Evolutionary conservation across 2,888 invertebrate genomes (phyloP), one percentile per base, ranked within the genome.

Genomic region (Chesias legatella): DNA sequence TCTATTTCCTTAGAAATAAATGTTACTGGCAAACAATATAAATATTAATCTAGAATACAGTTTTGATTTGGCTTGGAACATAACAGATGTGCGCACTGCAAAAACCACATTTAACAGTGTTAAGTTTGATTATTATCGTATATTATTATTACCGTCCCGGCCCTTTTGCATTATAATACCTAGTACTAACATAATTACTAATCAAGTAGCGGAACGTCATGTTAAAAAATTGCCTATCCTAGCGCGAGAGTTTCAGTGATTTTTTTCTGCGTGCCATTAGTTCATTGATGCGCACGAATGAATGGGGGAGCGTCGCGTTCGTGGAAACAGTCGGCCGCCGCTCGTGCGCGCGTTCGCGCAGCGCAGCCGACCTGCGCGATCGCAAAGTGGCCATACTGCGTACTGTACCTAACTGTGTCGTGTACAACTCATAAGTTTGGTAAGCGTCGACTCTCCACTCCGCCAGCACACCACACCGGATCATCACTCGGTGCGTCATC

Each of bases 281-380:
- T 75, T 79, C 85, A 86, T 85, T 86, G 79, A 85, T 77, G 76
- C 67, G 71, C 67, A 61, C 58, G 74, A 79, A 70, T 83, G 83
- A 84, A 84, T 83, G 82, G 68, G 63, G 67, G n/a, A 63, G 56
- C 49, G 54, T 43, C 51, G 56, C 49, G 51, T 53, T 50, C 34
- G 56, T 65, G 67, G 71, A 70, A 72, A 71, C 79, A 82, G 83
- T 80, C 78, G 75, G 68, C 63, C 65, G 71, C 67, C 76, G 79
- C 72, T 61, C 69, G 74, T 69, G 67, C 71, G 79, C 73, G 80
- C 79, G 80, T 76, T 74, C 74, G 66, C 72, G 72, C 66, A 68
- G 78, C 76, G 77, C 74, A 59, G 60, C 63, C 68, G 65, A 47
- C 42, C 58, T 67, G 73, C 67, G 67, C 64, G 58, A 63, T 65